A percentile compares a stretch with the other conserved stretches of the same genome.
Conservation (phyloP, 2,888 invertebrate species). For the Carcina quercana region DNA sequence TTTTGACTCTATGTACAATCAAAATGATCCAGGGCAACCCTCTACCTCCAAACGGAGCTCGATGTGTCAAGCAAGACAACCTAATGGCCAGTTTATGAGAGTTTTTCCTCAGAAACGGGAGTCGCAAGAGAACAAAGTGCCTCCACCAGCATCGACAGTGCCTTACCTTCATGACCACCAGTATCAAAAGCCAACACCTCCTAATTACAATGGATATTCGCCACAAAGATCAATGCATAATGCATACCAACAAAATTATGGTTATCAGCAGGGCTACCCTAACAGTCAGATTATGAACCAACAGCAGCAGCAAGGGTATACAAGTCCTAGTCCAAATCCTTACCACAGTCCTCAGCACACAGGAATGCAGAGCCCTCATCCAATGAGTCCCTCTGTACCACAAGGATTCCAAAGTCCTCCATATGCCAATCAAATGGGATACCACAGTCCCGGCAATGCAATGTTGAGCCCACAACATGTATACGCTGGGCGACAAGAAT, state of each 20-base stretch:
- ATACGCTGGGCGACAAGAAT: constrained; percentile 50
- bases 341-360: constrained; percentile 61
- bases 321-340: constrained; percentile 47
- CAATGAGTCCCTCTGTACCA: constrained; percentile 46
- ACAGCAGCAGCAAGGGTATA: constrained; percentile 49
- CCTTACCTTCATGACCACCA: constrained; percentile 65
- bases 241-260: constrained; percentile 57
- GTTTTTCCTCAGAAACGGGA: constrained; percentile 45
- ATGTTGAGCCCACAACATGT: constrained; percentile 61
- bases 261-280: constrained; percentile 51
- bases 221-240: constrained; percentile 51
- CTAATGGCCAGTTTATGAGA: constrained; percentile 61
- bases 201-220: constrained; percentile 53
- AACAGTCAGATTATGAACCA: constrained; percentile 49
- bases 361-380: constrained; percentile 58
- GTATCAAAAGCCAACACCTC: constrained; percentile 53
- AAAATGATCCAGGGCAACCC: constrained; percentile 46
- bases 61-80: constrained; percentile 47
- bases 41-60: constrained; percentile 56
- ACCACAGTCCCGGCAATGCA: constrained; percentile 53
- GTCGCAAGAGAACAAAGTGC: constrained; percentile 37
- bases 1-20: constrained; percentile 62
- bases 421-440: constrained; percentile 55
- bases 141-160: constrained; percentile 33
- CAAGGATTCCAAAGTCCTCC: constrained; percentile 61